Base-by-base conservation (phyloP, 2,797 vertebrate genomes). In the Catostomus latipinnis region DNA sequence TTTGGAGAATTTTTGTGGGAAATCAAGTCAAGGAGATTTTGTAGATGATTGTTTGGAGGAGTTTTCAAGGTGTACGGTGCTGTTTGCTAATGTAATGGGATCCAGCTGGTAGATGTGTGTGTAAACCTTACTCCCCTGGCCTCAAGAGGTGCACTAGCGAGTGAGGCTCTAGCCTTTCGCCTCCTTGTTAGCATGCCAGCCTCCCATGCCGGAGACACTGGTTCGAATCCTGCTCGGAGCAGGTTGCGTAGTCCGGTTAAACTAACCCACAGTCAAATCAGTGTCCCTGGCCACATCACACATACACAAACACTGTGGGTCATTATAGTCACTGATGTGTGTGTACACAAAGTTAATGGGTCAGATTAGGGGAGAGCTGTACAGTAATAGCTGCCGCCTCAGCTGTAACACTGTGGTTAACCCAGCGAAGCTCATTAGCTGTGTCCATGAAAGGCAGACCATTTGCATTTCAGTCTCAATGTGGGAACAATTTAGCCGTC, bases 401-500 rank as follows among this genome's bases (percentile, higher is more conserved):
- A 54, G 79, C 50, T 60, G 5, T 78, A 78, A 83, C 72, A 80
- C 73, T 79, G 77, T 63, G 69, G 75, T 81, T 71, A 63, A 62
- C 79, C 70, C 18, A 74, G 52, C 16, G 61, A 50, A 63, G 90
- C 91, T 91, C 92, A 90, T 93, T 93, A 92, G 91, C 92, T 90
- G 83, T 88, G 90, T 85, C 93, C 92, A 92, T 92, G 90, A 93
- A 94, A 94, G 93, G 92, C 94, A 94, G 92, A 92, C 91, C 92
- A 93, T 84, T 82, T 87, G 88, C 89, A 90, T 94, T 92, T 93
- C 93, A 95, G 94, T 95, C 94, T 89, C 94, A 96, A 96, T 95
- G 91, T 96, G 95, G 95, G 94, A 96, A 93, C 95, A 95, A 95
- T 96, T 96, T 95, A 90, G 89, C 60, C 87, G 88, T 91, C 93